phyloP scores from a whole-genome alignment of 2,797 vertebrate genomes.

The Poecilia gillii region DNA sequence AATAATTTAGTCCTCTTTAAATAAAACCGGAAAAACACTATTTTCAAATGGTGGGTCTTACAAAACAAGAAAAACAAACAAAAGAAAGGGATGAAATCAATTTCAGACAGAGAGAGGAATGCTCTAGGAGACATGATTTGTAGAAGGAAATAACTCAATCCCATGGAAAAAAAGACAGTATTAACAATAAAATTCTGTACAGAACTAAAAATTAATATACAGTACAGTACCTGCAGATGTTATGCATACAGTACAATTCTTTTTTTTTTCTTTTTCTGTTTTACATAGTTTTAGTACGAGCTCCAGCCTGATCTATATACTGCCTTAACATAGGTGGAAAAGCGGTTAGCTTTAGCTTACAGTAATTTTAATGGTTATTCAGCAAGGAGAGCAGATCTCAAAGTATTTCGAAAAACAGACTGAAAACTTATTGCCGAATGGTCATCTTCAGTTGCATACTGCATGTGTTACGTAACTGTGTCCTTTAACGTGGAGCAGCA shows the following conservation, averaged over 20 bases:
- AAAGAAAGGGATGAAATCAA: slow-evolving; percentile 47
- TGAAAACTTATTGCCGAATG: slow-evolving; percentile 94
- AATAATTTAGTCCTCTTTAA: slow-evolving; percentile 81
- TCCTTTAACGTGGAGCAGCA: slow-evolving; percentile 67
- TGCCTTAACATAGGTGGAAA: slow-evolving; percentile 91
- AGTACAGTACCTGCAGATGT: slow-evolving; percentile 92
- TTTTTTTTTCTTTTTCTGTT: slow-evolving; percentile 57
- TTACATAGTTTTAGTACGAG: slow-evolving; percentile 85
- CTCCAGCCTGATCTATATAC: slow-evolving; percentile 87
- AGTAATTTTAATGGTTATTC: slow-evolving; percentile 85
- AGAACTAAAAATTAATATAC: slow-evolving; percentile 94
- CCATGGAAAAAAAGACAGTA: slow-evolving; percentile 82
- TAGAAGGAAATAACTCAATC: slow-evolving; percentile 84
- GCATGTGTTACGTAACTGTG: slow-evolving; percentile 77
- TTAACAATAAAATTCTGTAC: slow-evolving; percentile 89
- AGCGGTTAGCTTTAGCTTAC: slow-evolving; percentile 79
- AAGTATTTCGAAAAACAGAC: slow-evolving; percentile 84
- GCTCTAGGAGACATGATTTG: slow-evolving; percentile 78
- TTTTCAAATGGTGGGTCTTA: slow-evolving; percentile 74
- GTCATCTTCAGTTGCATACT: slow-evolving; percentile 81
- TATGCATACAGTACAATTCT: slow-evolving; percentile 96
- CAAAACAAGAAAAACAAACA: slow-evolving; percentile 47
- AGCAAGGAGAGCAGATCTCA: slow-evolving; percentile 81
- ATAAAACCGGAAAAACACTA: slow-evolving; percentile 78
- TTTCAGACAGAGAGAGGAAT: slow-evolving; percentile 74